Base-by-base conservation (phyloP, 1,140 invertebrate species). In the Conopomorpha cramerella region DNA sequence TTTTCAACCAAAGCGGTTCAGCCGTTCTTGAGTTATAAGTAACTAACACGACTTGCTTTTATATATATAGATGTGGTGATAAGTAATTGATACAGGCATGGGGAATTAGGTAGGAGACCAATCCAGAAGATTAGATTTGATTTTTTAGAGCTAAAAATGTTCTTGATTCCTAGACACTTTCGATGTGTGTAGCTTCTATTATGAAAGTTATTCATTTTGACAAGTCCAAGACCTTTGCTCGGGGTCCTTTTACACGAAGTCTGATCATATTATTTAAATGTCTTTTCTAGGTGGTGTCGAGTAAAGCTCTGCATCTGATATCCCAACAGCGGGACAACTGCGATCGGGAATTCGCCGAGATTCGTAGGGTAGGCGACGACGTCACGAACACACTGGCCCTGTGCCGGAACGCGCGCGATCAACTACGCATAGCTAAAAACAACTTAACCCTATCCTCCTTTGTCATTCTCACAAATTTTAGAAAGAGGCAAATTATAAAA, bases 221-320 rank as follows among this genome's bases (percentile, higher is more conserved):
- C n/a, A n/a, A n/a, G n/a, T n/a, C n/a, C n/a, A n/a, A n/a, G n/a
- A n/a, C n/a, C n/a, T n/a, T n/a, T n/a, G n/a, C n/a, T n/a, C n/a
- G n/a, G n/a, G n/a, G n/a, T n/a, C n/a, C n/a, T n/a, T n/a, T n/a
- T n/a, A n/a, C n/a, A n/a, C 10, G 2, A 30, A 38, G 10, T 13
- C 16, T 35, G 2, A 19, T 16, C 11, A 17, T 34, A 30, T 23
- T 37, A 30, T 23, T 10, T 11, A 37, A 30, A 13, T 11, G 40
- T 25, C 8, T 29, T 38, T 41, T 8, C 52, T n/a, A 64, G 70
- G 91, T 95, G 16, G 91, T 98, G 0, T 95, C 92, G 0, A 93
- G 92, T 46, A 91, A 94, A 73, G 90, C 96, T 0, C 82, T 95
- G 0, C 90, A 95, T 46, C 78, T 96, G 11, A 96, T 97, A 49